Evolutionary conservation across 1,140 invertebrate species (phyloP).

Genomic region (Rhagoletis zephyria): DNA sequence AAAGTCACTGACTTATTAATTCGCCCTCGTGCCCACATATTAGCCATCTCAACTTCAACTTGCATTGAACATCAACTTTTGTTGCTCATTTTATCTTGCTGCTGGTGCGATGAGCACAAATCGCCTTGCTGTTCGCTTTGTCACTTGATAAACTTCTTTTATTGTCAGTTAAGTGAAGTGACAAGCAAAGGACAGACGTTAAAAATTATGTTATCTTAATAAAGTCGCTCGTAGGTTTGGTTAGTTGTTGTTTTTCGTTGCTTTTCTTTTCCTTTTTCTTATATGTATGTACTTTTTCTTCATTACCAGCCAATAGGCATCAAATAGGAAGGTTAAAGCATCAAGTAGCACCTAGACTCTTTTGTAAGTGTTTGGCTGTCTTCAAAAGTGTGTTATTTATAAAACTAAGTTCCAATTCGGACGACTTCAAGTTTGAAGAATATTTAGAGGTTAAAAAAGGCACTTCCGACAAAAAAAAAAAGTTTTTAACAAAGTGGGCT

Average conservation of each 20-base stretch:
- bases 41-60: neutral
- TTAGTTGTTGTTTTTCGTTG: neutral
- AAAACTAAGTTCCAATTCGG: no score
- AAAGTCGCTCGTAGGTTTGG: slow-evolving; percentile 1
- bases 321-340: neutral
- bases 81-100: neutral
- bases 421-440: no score
- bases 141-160: slow-evolving; percentile 42
- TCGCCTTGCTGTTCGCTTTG: neutral
- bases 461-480: no score
- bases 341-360: no score
- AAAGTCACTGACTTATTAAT: no score
- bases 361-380: no score
- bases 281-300: neutral
- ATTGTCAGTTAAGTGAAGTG: slow-evolving; percentile 23
- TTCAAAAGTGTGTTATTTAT: no score
- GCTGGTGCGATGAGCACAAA: neutral
- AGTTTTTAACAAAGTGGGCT: no score
- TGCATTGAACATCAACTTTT: neutral
- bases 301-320: neutral
- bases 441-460: no score
- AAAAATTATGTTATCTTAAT: slow-evolving; percentile 51
- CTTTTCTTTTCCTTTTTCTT: neutral
- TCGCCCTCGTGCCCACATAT: neutral
- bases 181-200: slow-evolving; percentile 36